phyloP scores from a whole-genome alignment of 1,140 invertebrate genomes.

The Lithobius niger region DNA sequence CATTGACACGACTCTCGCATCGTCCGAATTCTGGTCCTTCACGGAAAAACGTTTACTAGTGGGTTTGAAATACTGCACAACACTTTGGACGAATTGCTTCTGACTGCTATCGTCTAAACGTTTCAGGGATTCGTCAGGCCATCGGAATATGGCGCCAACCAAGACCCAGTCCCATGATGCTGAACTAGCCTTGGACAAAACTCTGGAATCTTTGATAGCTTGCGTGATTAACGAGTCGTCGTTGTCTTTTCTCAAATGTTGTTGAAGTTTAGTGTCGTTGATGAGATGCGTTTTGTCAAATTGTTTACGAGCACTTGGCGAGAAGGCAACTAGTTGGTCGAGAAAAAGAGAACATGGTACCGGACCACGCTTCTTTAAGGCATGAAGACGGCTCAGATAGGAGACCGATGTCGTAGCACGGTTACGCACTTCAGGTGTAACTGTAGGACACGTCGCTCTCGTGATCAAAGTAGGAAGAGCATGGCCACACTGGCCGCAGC shows the following conservation, averaged over 20 bases:
- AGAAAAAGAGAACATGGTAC: slow-evolving; percentile 66
- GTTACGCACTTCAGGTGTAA: slow-evolving; percentile 21
- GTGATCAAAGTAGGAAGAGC: slow-evolving; percentile 64
- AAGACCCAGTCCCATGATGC: slow-evolving; percentile 73
- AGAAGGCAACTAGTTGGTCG: slow-evolving; percentile 52
- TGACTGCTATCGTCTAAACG: slow-evolving; percentile 58
- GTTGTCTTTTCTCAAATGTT: slow-evolving; percentile 32
- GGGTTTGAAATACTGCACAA: slow-evolving; percentile 76
- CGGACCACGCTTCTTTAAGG: slow-evolving; percentile 58
- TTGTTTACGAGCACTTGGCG: not conserved
- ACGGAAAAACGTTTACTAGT: slow-evolving; percentile 60
- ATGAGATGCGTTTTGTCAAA: not conserved
- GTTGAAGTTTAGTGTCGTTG: not conserved
- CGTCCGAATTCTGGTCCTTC: slow-evolving; percentile 49
- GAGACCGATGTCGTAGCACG: slow-evolving; percentile 61
- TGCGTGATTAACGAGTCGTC: slow-evolving; percentile 42
- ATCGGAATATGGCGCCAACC: slow-evolving; percentile 49
- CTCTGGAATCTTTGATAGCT: slow-evolving; percentile 55
- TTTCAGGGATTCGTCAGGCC: slow-evolving; percentile 37
- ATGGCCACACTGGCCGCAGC: slow-evolving; percentile 64
- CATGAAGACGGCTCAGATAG: slow-evolving; percentile 55
- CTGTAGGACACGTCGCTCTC: slow-evolving; percentile 46
- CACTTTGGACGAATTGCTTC: slow-evolving; percentile 59
- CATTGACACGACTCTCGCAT: slow-evolving; percentile 46
- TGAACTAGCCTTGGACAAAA: slow-evolving; percentile 50